phyloP scores from a whole-genome alignment of 2,888 invertebrate genomes.

The Anagyrus pseudococci region DNA sequence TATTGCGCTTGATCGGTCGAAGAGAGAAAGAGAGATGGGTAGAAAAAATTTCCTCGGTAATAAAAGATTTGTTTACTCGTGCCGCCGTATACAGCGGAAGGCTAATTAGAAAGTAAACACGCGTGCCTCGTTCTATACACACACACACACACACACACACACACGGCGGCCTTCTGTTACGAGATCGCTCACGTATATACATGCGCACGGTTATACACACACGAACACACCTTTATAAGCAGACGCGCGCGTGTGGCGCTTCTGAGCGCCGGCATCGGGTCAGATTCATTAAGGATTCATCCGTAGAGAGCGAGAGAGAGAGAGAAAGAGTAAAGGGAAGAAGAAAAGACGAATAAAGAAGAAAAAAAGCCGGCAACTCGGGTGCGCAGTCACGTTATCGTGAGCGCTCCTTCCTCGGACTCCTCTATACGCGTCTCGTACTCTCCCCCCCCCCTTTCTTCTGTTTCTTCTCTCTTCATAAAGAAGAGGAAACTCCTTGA shows the following conservation, averaged over 20 bases:
- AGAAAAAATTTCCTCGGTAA: background rate
- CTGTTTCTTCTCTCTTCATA: too few relatives aligned
- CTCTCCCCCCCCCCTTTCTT: too few relatives aligned
- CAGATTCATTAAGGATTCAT: slow-evolving; percentile 1
- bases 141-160: too few relatives aligned
- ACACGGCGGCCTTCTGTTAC: too few relatives aligned
- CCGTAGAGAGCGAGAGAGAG: background rate
- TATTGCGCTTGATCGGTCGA: too few relatives aligned
- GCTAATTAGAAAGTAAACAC: slow-evolving; percentile 17
- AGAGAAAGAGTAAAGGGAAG: background rate
- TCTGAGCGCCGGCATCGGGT: background rate
- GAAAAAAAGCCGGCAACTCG: too few relatives aligned
- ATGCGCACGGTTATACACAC: background rate
- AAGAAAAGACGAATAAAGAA: too few relatives aligned
- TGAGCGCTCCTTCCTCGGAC: too few relatives aligned
- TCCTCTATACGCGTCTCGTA: too few relatives aligned
- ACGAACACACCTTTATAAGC: background rate
- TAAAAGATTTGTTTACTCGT: background rate
- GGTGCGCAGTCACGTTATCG: too few relatives aligned
- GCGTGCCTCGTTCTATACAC: background rate
- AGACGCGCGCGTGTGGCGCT: background rate
- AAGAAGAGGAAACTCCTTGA: too few relatives aligned
- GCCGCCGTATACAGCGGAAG: background rate
- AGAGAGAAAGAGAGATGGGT: background rate
- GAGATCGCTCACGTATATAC: too few relatives aligned